Percentiles rank a stretch among this genome's conserved stretches.
phyloP scores from a whole-genome alignment of 2,113 vertebrate species.

The Datnioides undecimradiatus region DNA sequence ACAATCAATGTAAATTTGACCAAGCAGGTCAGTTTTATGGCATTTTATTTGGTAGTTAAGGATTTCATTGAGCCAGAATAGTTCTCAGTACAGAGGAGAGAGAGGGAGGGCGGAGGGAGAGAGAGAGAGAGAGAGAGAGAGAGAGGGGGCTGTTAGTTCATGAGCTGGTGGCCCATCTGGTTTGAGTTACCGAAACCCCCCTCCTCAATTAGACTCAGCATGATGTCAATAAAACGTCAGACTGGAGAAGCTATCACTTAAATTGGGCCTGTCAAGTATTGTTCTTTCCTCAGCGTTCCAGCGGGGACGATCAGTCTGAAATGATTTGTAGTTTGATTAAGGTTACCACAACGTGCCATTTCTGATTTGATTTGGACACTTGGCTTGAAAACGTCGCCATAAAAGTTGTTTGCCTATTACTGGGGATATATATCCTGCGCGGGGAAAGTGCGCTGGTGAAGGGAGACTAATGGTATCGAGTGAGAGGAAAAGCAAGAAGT shows the following conservation, averaged over 20 bases:
- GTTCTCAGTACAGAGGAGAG: slow-evolving; percentile 21
- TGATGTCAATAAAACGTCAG: slow-evolving; percentile 85
- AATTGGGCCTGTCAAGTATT: slow-evolving; percentile 79
- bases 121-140: not conserved
- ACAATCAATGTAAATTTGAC: slow-evolving; percentile 49
- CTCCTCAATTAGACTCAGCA: slow-evolving; percentile 80
- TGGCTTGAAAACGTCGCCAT: slow-evolving; percentile 47
- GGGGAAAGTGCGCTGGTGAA: slow-evolving; percentile 7
- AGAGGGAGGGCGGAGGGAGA: not conserved
- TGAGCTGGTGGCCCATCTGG: slow-evolving; percentile 83
- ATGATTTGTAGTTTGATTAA: slow-evolving; percentile 81
- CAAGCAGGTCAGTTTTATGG: slow-evolving; percentile 55
- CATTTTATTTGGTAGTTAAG: slow-evolving; percentile 59
- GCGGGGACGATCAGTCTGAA: slow-evolving; percentile 60
- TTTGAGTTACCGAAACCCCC: slow-evolving; percentile 74
- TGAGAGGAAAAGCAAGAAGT: slow-evolving; percentile 25
- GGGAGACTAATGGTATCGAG: slow-evolving; percentile 14
- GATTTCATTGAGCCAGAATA: slow-evolving; percentile 62
- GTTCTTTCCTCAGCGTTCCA: slow-evolving; percentile 72
- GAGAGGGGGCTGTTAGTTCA: slow-evolving; percentile 53
- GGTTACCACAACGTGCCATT: slow-evolving; percentile 74
- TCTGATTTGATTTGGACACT: slow-evolving; percentile 68
- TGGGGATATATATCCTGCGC: slow-evolving; percentile 9
- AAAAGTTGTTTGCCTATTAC: slow-evolving; percentile 57
- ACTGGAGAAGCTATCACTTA: slow-evolving; percentile 77